Evolutionary conservation across 2,888 invertebrate species (phyloP), one percentile per base, ranked within the genome.

Genomic region (Pasiphila rectangulata): DNA sequence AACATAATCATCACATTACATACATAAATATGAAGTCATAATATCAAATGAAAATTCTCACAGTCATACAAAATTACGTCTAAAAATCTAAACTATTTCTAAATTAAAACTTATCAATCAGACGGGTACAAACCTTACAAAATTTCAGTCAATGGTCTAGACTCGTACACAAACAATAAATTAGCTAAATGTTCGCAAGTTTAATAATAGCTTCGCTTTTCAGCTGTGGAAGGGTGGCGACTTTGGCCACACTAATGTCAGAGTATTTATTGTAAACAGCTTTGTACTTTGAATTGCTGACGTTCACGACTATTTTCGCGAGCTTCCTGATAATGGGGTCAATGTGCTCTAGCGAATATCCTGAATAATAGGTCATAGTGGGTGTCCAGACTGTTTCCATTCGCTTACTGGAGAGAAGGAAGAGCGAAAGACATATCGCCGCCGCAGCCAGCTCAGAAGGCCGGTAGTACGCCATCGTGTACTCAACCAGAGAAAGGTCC

Each of bases 361-460:
- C 91, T 4, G 96, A 94, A 75, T 97, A 96, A 76, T 93, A 92
- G 4, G 84, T 83, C 46, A 98, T 76, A 0, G 94, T 94, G 7
- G 92, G 90, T 0, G 92, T 94, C 97, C 96, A 96, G 24, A 83
- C 73, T 0, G 77, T 92, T 57, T 79, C 79, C 51, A 68, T 72
- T 51, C 37, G 79, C 71, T 58, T 88, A 66, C 83, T 89, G 61
- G 90, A 87, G 13, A 95, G 86, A 12, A 91, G 65, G 44, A 84
- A 75, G 0, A 90, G 72, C 1, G 96, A 91, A 5, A 97, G 88
- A 72, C 94, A 96, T 44, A 95, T 89, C 4, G 96, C 93, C 2
- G 94, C 93, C 4, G 95, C 95, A 27, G 97, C 95, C 46, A 96
- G 89, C 61, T 95, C 90, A 0, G 98, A 98, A 0, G 98, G 97